Evolutionary conservation across 2,113 vertebrate genomes (phyloP).

Genomic region (Pyxicephalus adspersus): DNA sequence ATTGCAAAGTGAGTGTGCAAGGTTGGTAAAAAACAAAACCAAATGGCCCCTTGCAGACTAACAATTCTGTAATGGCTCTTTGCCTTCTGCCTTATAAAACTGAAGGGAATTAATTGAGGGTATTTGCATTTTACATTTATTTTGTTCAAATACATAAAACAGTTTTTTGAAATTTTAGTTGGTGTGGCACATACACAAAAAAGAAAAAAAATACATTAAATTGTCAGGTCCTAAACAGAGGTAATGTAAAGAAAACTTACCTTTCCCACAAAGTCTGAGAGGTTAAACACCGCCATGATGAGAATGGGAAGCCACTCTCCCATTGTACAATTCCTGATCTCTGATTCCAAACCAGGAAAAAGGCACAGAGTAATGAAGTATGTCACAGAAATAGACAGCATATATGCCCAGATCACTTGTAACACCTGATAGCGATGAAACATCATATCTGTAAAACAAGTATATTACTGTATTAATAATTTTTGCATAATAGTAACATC

Average conservation of each 20-base stretch:
- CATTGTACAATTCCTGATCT: slow-evolving; percentile 86
- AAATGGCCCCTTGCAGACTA: too few species aligned
- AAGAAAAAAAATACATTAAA: background rate
- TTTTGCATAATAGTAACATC: too few species aligned
- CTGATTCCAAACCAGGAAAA: slow-evolving; percentile 93
- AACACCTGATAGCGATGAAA: slow-evolving; percentile 91
- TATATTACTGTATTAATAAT: too few species aligned
- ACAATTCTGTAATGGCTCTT: too few species aligned
- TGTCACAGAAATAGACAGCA: slow-evolving; percentile 93
- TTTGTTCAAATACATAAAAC: too few species aligned
- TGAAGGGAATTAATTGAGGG: too few species aligned
- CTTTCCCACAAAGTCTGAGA: slow-evolving; percentile 97
- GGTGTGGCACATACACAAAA: too few species aligned
- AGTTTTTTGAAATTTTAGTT: too few species aligned
- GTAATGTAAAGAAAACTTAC: slow-evolving; percentile 67
- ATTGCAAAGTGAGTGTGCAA: too few species aligned
- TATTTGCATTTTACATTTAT: too few species aligned
- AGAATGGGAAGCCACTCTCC: slow-evolving; percentile 98
- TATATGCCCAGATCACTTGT: slow-evolving; percentile 94
- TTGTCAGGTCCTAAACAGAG: background rate
- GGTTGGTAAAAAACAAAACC: too few species aligned
- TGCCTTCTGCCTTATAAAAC: too few species aligned
- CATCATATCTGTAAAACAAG: slow-evolving; percentile 82
- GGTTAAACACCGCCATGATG: slow-evolving; percentile 99
- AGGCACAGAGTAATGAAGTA: slow-evolving; percentile 98